Conservation (phyloP, 92 coral and sea anemone genomes). For the Porites lobata region DNA sequence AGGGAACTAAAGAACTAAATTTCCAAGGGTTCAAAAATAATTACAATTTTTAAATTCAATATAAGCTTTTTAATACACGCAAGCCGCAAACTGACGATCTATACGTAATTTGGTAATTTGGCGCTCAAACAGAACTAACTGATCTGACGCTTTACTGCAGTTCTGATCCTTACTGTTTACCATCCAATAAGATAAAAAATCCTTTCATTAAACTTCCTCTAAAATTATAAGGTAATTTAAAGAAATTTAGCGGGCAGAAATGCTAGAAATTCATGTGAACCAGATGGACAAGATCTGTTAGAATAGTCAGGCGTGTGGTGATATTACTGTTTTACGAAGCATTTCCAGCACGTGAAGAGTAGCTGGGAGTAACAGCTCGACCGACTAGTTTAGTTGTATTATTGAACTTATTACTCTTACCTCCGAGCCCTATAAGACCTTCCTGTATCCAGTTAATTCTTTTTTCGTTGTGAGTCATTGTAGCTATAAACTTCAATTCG, state of each 20-base stretch:
- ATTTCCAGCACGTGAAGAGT: neutral
- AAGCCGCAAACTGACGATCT: too few species aligned
- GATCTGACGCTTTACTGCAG: neutral
- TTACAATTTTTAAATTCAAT: too few species aligned
- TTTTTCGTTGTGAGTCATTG: conserved; percentile 89
- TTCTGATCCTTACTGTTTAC: neutral
- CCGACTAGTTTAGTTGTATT: neutral
- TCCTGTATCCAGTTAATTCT: conserved; percentile 89
- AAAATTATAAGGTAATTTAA: neutral
- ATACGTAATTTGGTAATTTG: neutral
- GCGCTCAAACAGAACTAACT: neutral
- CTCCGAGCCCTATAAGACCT: conserved; percentile 93
- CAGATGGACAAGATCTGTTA: neutral
- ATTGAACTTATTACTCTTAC: conserved; percentile 25
- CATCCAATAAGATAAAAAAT: neutral
- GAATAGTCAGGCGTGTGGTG: too few species aligned
- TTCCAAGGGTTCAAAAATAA: too few species aligned
- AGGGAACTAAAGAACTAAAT: too few species aligned
- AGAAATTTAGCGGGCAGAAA: neutral
- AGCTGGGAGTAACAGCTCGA: neutral
- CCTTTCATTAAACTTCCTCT: neutral
- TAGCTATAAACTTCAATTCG: neutral
- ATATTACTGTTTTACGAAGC: neutral
- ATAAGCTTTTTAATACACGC: too few species aligned
- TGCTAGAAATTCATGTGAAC: neutral